Conservation (phyloP, 2,113 vertebrate species). For the Antennarius striatus region DNA sequence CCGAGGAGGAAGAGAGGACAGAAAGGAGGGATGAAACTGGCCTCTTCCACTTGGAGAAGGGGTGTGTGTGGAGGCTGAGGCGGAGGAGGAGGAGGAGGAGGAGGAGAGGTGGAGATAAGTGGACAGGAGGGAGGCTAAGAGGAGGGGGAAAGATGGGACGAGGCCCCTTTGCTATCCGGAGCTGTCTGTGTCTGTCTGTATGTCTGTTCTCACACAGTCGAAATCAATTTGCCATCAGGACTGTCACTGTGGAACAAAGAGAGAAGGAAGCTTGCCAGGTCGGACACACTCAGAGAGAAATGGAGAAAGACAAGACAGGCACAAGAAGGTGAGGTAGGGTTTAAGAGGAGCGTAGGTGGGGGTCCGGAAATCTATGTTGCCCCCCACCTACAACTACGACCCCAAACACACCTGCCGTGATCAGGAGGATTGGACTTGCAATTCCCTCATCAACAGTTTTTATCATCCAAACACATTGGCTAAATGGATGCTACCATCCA, state of each 20-base stretch:
- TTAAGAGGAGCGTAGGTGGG: constrained; percentile 58
- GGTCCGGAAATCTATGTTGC: constrained; percentile 33
- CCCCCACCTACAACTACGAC: constrained; percentile 64
- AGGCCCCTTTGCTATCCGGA: constrained; percentile 83
- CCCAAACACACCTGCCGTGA: constrained; percentile 66
- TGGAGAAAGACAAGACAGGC: constrained; percentile 81
- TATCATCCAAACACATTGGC: constrained; percentile 7
- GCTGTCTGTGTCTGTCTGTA: constrained; percentile 85
- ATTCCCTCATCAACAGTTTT: constrained; percentile 64
- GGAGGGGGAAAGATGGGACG: constrained; percentile 47
- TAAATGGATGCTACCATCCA: constrained; percentile 8
- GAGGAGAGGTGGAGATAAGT: constrained; percentile 59
- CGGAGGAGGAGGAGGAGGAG: constrained; percentile 40
- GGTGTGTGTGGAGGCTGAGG: constrained; percentile 73
- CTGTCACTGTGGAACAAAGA: constrained; percentile 97
- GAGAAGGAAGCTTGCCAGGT: constrained; percentile 90
- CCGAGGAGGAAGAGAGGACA: constrained; percentile 83
- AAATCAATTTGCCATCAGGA: constrained; percentile 98
- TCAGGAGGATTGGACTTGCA: constrained; percentile 60
- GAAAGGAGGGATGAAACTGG: constrained; percentile 81
- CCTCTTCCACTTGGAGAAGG: constrained; percentile 79
- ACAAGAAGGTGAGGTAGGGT: constrained; percentile 64
- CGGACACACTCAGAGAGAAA: constrained; percentile 84
- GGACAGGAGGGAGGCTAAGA: constrained; percentile 65
- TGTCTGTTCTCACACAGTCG: constrained; percentile 97